Conservation (phyloP, 2,888 invertebrate species). For the Nebria brevicollis region DNA sequence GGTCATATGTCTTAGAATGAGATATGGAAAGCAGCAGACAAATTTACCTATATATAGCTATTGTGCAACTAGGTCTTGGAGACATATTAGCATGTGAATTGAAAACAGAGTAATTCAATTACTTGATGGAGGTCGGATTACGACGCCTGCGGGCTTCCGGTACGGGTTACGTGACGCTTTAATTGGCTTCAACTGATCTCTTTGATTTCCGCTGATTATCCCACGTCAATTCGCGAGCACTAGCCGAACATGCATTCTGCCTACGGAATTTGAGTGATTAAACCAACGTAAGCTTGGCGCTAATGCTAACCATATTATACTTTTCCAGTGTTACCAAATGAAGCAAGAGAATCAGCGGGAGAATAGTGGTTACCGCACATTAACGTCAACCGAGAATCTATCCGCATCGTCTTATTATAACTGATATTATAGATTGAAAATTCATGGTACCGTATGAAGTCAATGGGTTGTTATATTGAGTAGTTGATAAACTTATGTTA, state of each 20-base stretch:
- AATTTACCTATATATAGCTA: constrained; percentile 19
- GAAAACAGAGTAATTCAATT: constrained; percentile 46
- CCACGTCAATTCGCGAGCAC: constrained; percentile 33
- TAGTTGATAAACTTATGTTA: no score
- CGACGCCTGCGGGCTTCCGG: constrained; percentile 38
- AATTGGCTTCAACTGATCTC: constrained; percentile 46
- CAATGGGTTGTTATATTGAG: not conserved
- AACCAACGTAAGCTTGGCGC: not conserved
- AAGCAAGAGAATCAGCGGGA: not conserved
- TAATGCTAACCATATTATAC: constrained; percentile 7
- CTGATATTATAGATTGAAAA: not conserved
- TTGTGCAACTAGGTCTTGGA: constrained; percentile 31
- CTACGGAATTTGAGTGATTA: constrained; percentile 5
- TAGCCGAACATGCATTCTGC: constrained; percentile 5
- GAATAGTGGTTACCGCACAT: not conserved
- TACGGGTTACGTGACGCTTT: constrained; percentile 42
- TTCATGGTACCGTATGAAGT: not conserved
- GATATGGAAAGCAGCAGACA: not conserved
- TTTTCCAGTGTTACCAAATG: not conserved
- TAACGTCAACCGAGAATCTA: not conserved
- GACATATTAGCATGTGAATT: constrained; percentile 46
- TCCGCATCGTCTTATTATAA: not conserved
- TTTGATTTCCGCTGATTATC: constrained; percentile 47
- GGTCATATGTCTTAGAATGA: not conserved
- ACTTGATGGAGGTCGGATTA: constrained; percentile 42